Evolutionary conservation across 2,113 vertebrate species (phyloP).

Genomic region (Podilymbus podiceps): DNA sequence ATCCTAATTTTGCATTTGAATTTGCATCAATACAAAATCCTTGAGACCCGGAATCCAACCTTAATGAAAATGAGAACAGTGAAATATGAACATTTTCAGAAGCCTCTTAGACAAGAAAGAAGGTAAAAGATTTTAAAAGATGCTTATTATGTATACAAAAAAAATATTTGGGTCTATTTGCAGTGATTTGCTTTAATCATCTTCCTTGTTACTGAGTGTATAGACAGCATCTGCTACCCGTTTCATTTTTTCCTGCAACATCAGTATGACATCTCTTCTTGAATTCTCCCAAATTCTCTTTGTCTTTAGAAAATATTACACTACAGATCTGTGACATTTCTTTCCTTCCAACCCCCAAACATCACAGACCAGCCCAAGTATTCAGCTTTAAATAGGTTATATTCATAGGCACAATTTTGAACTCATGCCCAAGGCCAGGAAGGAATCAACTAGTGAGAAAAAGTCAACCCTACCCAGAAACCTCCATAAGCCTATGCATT

Average conservation of each 20-base stretch:
- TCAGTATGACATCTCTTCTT: background rate
- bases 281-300: background rate
- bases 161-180: background rate
- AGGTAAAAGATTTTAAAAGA: background rate
- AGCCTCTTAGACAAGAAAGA: background rate
- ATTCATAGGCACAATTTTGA: background rate
- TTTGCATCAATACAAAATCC: background rate
- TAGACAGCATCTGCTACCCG: background rate
- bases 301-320: background rate
- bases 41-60: background rate
- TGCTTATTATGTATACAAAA: background rate
- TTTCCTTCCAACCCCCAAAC: background rate
- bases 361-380: background rate
- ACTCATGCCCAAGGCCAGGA: background rate
- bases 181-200: background rate
- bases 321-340: background rate
- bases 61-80: background rate
- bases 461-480: background rate
- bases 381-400: background rate
- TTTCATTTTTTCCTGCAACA: background rate
- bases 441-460: background rate
- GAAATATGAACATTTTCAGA: background rate
- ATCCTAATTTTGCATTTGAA: background rate
- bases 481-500: background rate
- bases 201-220: background rate